phyloP scores from a whole-genome alignment of 2,797 vertebrate species.

The Xerus rutilus region DNA sequence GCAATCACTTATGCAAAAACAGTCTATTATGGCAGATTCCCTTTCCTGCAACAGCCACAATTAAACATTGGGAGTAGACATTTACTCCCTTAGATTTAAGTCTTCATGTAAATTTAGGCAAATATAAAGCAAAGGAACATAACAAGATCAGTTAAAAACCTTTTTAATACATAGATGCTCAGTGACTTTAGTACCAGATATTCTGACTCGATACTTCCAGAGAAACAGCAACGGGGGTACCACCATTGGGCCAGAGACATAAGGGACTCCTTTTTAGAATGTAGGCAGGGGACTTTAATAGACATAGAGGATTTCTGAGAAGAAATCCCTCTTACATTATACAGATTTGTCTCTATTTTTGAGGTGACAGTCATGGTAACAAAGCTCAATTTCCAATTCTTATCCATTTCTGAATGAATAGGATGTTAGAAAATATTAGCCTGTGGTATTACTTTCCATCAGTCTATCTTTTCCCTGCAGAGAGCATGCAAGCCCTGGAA shows the following conservation, averaged over 20 bases:
- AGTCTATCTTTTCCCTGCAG: background rate
- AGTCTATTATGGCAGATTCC: background rate
- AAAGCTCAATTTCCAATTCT: slow-evolving; percentile 46
- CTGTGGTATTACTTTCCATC: background rate
- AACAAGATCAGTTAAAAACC: background rate
- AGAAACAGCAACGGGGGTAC: background rate
- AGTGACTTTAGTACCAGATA: background rate
- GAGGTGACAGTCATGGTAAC: slow-evolving; percentile 30
- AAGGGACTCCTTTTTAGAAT: background rate
- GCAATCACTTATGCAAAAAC: background rate
- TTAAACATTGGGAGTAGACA: slow-evolving; percentile 28
- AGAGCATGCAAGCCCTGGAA: background rate
- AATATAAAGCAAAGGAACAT: slow-evolving; percentile 17
- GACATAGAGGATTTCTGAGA: background rate
- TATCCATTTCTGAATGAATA: slow-evolving; percentile 52
- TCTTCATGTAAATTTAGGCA: background rate
- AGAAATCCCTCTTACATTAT: background rate
- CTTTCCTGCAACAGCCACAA: background rate
- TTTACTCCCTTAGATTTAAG: background rate
- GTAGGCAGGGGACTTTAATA: background rate
- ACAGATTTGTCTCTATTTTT: slow-evolving; percentile 39
- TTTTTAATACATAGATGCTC: no score
- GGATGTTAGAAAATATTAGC: slow-evolving; percentile 48
- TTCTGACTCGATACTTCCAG: background rate
- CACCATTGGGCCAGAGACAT: background rate